A percentile compares a stretch with the other conserved stretches of the same genome.
phyloP scores from a whole-genome alignment of 2,797 vertebrate genomes.

The Zonotrichia albicollis region DNA sequence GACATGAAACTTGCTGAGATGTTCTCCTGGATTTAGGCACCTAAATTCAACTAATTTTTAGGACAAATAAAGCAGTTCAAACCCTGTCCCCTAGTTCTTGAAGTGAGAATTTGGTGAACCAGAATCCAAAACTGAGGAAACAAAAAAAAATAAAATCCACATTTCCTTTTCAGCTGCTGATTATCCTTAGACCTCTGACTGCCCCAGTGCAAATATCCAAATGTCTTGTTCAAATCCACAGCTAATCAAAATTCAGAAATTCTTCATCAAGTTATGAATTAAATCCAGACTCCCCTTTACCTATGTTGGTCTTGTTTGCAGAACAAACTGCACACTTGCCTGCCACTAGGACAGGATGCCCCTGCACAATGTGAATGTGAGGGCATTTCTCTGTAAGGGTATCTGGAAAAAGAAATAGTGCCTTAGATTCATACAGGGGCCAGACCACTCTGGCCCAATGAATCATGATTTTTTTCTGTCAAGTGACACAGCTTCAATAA shows the following conservation, averaged over 20 bases:
- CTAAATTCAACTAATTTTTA: not conserved
- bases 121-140: not conserved
- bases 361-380: not conserved
- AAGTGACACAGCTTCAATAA: not conserved
- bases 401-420: not conserved
- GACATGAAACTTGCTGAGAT: not conserved
- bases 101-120: not conserved
- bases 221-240: not conserved
- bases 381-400: not conserved
- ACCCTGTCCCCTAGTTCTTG: not conserved
- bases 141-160: not conserved
- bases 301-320: not conserved
- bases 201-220: not conserved
- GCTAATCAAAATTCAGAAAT: not conserved
- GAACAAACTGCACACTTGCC: not conserved
- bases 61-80: not conserved
- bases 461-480: not conserved
- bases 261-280: not conserved
- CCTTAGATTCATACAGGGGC: not conserved
- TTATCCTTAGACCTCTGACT: not conserved
- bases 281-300: not conserved
- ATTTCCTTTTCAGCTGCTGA: not conserved
- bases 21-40: not conserved
- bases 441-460: not conserved
- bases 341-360: not conserved